Base-by-base conservation (phyloP, 2,797 vertebrate genomes). In the Dipus sagitta region DNA sequence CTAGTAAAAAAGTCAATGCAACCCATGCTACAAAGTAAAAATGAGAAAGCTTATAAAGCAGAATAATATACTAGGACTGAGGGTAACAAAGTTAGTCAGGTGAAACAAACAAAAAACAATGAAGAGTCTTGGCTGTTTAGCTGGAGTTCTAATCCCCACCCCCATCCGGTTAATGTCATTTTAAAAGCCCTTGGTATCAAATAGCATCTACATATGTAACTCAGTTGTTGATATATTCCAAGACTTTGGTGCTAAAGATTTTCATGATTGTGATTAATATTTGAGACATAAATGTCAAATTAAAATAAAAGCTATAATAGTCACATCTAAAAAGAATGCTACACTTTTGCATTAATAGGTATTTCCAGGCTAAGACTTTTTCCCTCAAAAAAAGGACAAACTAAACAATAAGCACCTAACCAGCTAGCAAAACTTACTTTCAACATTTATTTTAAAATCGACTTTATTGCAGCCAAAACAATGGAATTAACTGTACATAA, bases 401-500 rank as follows among this genome's bases (percentile, higher is more conserved):
- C 96, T 93, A 96, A 90, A 94, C 76, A 72, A 93, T 80, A 96
- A 76, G 93, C 81, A 90, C 95, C 93, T 96, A 97, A 94, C 47
- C 92, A 97, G 84, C 97, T 96, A 97, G 96, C 95, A 97, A 97
- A 97, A 93, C 95, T 98, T 97, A 97, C 95, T 98, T 97, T 97
- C 97, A 93, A 97, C 97, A 96, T 95, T 87, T 97, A 96, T 98
- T 98, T 95, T 42, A 98, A 98, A 97, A 96, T 97, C 0, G 4
- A 95, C 96, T 98, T 98, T 98, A 98, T 98, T 98, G 98, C 98
- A 98, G 98, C 98, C 98, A 98, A 98, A 98, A 98, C 98, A 98
- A 97, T 97, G 95, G 97, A 97, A 98, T 98, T 97, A 98, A 98
- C 98, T 98, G 98, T 98, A 98, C 98, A 98, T 97, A 98, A 98